Evolutionary conservation across 2,888 invertebrate genomes (phyloP).

Genomic region (Gerosis bhagava): DNA sequence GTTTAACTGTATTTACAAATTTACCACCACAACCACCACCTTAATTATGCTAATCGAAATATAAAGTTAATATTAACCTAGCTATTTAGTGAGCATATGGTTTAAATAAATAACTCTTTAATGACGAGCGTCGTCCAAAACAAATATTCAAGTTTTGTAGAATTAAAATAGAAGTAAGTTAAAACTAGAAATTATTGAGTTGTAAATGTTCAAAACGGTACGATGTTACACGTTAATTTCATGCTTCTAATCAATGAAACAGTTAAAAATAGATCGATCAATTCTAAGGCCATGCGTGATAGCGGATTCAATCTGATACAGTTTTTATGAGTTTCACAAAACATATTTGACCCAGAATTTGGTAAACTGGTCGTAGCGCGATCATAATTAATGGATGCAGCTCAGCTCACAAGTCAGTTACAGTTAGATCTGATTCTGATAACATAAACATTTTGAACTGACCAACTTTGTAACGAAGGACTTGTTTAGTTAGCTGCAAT

Average conservation of each 20-base stretch:
- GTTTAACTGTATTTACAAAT: too few relatives aligned
- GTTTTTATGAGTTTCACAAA: slow-evolving; percentile 19
- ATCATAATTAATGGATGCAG: slow-evolving; percentile 13
- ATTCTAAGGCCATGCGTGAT: slow-evolving; percentile 10
- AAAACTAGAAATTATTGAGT: too few relatives aligned
- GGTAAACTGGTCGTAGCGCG: slow-evolving; percentile 6
- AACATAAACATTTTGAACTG: background rate
- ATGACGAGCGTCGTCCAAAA: too few relatives aligned
- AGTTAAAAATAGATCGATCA: background rate
- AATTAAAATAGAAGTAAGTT: too few relatives aligned
- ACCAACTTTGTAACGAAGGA: background rate
- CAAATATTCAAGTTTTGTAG: too few relatives aligned
- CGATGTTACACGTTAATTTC: too few relatives aligned
- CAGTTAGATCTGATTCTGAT: slow-evolving; percentile 12
- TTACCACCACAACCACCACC: too few relatives aligned
- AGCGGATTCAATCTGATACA: slow-evolving; percentile 12
- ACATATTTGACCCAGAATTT: slow-evolving; percentile 18
- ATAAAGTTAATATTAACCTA: too few relatives aligned
- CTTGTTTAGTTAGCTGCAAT: background rate
- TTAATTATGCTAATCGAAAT: too few relatives aligned
- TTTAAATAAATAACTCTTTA: too few relatives aligned
- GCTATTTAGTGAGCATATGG: too few relatives aligned
- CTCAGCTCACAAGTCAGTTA: slow-evolving; percentile 6
- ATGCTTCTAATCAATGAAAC: background rate
- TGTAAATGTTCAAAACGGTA: too few relatives aligned